Base-by-base conservation (phyloP, 2,888 invertebrate species). In the Dioctria rufipes region DNA sequence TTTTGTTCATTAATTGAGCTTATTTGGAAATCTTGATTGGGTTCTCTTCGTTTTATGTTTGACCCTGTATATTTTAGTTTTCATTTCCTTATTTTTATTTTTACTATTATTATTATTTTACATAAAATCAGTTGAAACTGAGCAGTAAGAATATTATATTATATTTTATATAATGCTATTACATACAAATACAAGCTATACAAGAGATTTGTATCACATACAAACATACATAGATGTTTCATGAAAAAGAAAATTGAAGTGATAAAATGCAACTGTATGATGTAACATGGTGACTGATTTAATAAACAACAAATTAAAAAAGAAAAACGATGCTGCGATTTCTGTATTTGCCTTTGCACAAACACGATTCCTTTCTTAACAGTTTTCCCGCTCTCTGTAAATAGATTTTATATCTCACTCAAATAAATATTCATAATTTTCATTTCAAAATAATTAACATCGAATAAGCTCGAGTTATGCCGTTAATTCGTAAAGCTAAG, bases 241-340 rank as follows among this genome's bases (percentile, higher is more conserved):
- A 77, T 77, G 63, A 49, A 77, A 69, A 77, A 25, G 2, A 25
- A 25, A 25, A 25, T 25, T 63, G 63, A 77, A 77, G 77, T 77
- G 77, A 77, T 77, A 77, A 75, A 63, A 58, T 77, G 77, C 77
- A 77, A 77, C 77, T 77, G 63, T 63, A 77, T 63, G 46, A 77
- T 77, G 77, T 77, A 77, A 77, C 61, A 77, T 63, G 77, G 77
- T 77, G 77, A 77, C 77, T 77, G 77, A 77, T 77, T 77, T 63
- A 77, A 77, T 63, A 63, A 63, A 77, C 49, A 77, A 77, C 61
- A 77, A 77, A 77, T 77, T 58, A 61, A 73, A 54, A 54, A 11
- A 46, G 25, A 25, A 25, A 25, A 25, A 25, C 25, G 2, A 25
- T 25, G 25, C 2, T 25, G 25, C 25, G 25, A 25, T 25, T 25